Evolutionary conservation across 2,888 invertebrate genomes (phyloP).

Genomic region (Lasiommata megera): DNA sequence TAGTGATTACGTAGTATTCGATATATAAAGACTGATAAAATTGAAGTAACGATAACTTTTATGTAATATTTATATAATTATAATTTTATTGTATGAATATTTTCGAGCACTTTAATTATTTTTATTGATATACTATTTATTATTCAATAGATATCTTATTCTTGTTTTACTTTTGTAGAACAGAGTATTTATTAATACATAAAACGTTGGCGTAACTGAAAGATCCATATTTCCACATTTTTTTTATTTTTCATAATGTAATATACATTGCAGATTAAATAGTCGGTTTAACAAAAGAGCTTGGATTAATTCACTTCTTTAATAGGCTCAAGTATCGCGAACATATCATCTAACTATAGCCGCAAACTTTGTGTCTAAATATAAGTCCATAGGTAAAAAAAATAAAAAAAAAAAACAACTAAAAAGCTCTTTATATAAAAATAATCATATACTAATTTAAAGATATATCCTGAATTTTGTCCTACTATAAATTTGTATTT

Average conservation of each 20-base stretch:
- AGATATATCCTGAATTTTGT: too few species aligned
- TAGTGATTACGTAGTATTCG: neutral
- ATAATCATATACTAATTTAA: too few species aligned
- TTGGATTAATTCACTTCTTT: neutral
- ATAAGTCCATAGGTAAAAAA: too few species aligned
- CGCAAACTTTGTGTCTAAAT: neutral
- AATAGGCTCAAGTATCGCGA: neutral
- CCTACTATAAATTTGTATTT: too few species aligned
- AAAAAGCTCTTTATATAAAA: too few species aligned
- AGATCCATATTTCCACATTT: neutral
- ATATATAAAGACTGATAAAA: slow-evolving; percentile 25
- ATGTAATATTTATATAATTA: slow-evolving; percentile 1
- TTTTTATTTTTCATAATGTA: neutral
- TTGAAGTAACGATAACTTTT: slow-evolving; percentile 25
- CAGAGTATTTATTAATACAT: slow-evolving; percentile 4
- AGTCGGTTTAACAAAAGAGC: too few species aligned
- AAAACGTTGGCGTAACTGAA: slow-evolving; percentile 7
- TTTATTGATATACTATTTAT: slow-evolving; percentile 21
- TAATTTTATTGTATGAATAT: slow-evolving; percentile 20
- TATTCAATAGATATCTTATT: slow-evolving; percentile 14
- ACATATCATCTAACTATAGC: neutral
- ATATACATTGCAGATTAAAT: neutral
- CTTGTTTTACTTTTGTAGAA: slow-evolving; percentile 9
- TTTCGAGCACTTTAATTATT: slow-evolving; percentile 20
- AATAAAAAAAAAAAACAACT: too few species aligned